Evolutionary conservation across 2,113 vertebrate genomes (phyloP).

Genomic region (Thalassoma bifasciatum): DNA sequence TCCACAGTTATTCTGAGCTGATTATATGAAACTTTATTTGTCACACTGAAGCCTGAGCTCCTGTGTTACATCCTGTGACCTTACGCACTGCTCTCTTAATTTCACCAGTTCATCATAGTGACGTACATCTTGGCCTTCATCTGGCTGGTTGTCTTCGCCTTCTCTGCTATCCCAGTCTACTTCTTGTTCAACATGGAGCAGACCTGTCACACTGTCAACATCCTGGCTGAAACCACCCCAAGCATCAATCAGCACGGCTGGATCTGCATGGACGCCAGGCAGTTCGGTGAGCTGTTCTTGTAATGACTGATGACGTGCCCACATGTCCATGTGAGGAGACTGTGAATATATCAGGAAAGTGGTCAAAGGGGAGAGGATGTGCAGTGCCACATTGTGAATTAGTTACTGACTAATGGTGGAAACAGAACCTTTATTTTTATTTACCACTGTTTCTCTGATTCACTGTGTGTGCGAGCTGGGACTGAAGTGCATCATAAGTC

Average conservation of each 20-base stretch:
- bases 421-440: conserved; percentile 20
- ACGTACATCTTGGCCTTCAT: conserved; percentile 93
- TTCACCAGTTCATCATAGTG: conserved; percentile 93
- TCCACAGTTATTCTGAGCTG: conserved; percentile 15
- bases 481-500: conserved; percentile 13
- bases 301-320: conserved; percentile 60
- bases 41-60: conserved; percentile 27
- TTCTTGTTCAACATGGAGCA: conserved; percentile 97
- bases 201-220: conserved; percentile 93
- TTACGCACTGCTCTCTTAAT: conserved; percentile 44
- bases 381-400: conserved; percentile 23
- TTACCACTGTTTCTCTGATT: conserved; percentile 12
- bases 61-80: conserved; percentile 55
- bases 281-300: conserved; percentile 87
- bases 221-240: conserved; percentile 92
- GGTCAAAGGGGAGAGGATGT: conserved; percentile 34
- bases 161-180: conserved; percentile 92
- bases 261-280: conserved; percentile 95
- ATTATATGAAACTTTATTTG: conserved; percentile 46
- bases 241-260: conserved; percentile 85
- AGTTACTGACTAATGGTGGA: conserved; percentile 29
- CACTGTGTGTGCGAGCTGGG: conserved; percentile 10
- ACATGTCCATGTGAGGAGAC: conserved; percentile 57
- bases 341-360: conserved; percentile 59
- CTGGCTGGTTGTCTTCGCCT: conserved; percentile 95